Evolutionary conservation across 2,113 vertebrate genomes (phyloP).

Genomic region (Notothenia rossii): DNA sequence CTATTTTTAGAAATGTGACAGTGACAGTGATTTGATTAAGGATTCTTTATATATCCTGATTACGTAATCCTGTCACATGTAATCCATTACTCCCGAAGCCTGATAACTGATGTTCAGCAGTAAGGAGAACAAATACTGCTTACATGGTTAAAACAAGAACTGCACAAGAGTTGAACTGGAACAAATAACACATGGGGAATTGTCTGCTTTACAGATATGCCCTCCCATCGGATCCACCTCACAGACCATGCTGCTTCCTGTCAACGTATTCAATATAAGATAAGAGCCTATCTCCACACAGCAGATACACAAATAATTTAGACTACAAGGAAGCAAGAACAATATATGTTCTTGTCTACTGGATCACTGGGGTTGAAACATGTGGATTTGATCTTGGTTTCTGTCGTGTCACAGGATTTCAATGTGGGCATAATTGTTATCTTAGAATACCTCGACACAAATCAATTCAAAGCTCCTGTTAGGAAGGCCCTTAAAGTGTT

Average conservation of each 20-base stretch:
- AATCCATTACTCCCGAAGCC: not conserved
- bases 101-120: constrained; percentile 5
- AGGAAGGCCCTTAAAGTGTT: not conserved
- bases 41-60: no score
- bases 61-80: no score
- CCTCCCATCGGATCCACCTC: constrained; percentile 61
- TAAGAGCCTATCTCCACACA: constrained; percentile 70
- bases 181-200: constrained; percentile 28
- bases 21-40: no score
- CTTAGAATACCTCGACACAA: constrained; percentile 28
- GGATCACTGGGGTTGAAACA: constrained; percentile 36
- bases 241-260: constrained; percentile 51
- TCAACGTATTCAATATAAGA: constrained; percentile 69
- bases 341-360: constrained; percentile 44
- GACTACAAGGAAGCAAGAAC: constrained; percentile 40
- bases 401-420: not conserved
- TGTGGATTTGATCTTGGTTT: constrained; percentile 44
- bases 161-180: constrained; percentile 9
- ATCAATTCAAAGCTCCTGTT: constrained; percentile 35
- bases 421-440: constrained; percentile 9
- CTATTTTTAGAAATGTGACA: no score
- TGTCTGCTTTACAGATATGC: constrained; percentile 58
- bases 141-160: constrained; percentile 23
- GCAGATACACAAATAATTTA: constrained; percentile 73
- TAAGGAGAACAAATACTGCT: not conserved